Conservation (phyloP, 2,888 invertebrate genomes). For the Heliconius cydno region DNA sequence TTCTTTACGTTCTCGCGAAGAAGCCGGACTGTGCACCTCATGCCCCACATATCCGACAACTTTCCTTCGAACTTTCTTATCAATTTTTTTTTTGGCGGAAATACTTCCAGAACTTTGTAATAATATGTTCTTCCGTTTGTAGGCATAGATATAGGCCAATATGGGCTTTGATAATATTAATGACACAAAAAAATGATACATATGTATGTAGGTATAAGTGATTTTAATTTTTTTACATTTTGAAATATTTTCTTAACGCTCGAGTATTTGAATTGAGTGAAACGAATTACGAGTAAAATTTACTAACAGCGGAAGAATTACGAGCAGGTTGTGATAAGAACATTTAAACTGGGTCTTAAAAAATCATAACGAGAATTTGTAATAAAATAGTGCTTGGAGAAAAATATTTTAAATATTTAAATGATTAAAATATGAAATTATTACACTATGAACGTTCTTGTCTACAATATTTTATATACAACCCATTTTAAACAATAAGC, state of each 20-base stretch:
- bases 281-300: conserved; percentile 6
- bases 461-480: no score
- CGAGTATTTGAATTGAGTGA: not conserved
- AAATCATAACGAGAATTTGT: not conserved
- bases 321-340: conserved; percentile 16
- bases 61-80: conserved; percentile 82
- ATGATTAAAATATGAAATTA: not conserved
- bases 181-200: not conserved
- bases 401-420: not conserved
- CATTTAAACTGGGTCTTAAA: not conserved
- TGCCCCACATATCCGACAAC: conserved; percentile 81
- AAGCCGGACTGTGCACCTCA: conserved; percentile 64
- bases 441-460: no score
- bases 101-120: conserved; percentile 62
- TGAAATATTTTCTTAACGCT: not conserved
- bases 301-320: not conserved
- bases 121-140: conserved; percentile 55
- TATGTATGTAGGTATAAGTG: not conserved
- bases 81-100: conserved; percentile 66
- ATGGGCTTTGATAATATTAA: not conserved
- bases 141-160: not conserved
- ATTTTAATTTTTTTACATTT: not conserved
- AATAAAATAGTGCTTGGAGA: not conserved
- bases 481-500: no score
- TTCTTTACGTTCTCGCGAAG: conserved; percentile 51